Conservation (phyloP, 2,888 invertebrate genomes). For the Polyommatus icarus region DNA sequence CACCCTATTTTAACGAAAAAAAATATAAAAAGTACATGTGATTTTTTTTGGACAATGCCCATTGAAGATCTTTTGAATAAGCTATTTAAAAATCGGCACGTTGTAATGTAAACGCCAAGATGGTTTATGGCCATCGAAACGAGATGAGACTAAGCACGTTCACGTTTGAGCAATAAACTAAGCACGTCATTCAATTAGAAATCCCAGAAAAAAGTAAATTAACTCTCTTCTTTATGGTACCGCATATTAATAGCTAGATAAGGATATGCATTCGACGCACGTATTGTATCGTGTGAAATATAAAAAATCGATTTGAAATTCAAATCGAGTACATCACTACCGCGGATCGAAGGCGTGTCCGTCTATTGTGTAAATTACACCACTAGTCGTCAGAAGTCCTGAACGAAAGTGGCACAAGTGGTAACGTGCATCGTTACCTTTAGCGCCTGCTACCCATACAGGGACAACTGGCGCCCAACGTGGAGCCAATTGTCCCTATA, state of each 20-base stretch:
- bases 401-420: not conserved
- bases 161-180: not conserved
- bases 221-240: slow-evolving; percentile 29
- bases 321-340: slow-evolving; percentile 24
- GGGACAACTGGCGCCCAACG: too few relatives aligned
- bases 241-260: slow-evolving; percentile 25
- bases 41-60: too few relatives aligned
- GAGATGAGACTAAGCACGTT: too few relatives aligned
- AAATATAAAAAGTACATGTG: too few relatives aligned
- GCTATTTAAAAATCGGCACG: too few relatives aligned
- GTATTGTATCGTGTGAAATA: slow-evolving; percentile 20
- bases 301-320: slow-evolving; percentile 27
- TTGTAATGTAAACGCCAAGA: too few relatives aligned
- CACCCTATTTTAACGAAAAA: too few relatives aligned
- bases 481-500: too few relatives aligned
- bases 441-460: too few relatives aligned
- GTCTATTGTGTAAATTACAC: not conserved
- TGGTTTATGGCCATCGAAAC: too few relatives aligned
- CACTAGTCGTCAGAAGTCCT: not conserved
- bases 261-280: slow-evolving; percentile 24
- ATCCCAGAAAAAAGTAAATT: slow-evolving; percentile 27
- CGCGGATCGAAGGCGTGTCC: slow-evolving; percentile 16
- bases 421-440: too few relatives aligned
- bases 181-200: slow-evolving; percentile 9
- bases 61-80: too few relatives aligned